Evolutionary conservation across 1,140 invertebrate genomes (phyloP).

Genomic region (Akabosia matsudoensis): DNA sequence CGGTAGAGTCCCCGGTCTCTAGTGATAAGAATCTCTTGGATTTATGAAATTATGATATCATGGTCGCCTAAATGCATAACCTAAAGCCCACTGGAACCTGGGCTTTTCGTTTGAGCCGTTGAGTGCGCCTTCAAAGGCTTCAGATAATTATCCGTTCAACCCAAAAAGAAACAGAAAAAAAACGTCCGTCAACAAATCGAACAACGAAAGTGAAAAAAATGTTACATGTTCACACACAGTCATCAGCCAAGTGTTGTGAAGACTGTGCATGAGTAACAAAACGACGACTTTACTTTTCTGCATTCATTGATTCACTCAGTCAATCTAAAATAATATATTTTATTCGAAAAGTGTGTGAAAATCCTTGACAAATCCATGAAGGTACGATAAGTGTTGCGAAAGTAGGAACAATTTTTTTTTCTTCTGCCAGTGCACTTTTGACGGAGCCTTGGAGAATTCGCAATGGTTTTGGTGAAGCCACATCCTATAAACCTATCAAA

Average conservation of each 20-base stretch:
- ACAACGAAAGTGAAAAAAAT: neutral
- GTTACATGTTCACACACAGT: neutral
- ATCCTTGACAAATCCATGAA: constrained; percentile 17
- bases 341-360: constrained; percentile 15
- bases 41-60: too few relatives aligned
- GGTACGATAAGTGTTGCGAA: neutral
- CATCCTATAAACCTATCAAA: neutral
- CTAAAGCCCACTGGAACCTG: too few relatives aligned
- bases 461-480: neutral
- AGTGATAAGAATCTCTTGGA: too few relatives aligned
- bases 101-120: too few relatives aligned
- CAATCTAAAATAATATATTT: neutral
- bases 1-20: too few relatives aligned
- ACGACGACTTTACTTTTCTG: neutral
- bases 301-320: neutral
- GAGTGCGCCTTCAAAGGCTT: too few relatives aligned
- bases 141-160: too few relatives aligned
- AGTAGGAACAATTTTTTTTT: neutral
- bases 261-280: neutral
- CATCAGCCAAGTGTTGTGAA: neutral
- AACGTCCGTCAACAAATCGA: too few relatives aligned
- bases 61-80: too few relatives aligned
- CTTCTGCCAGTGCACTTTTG: too few relatives aligned
- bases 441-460: neutral
- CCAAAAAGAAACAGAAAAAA: too few relatives aligned